Conservation (phyloP, 1,140 invertebrate genomes). For the Monomorium pharaonis region DNA sequence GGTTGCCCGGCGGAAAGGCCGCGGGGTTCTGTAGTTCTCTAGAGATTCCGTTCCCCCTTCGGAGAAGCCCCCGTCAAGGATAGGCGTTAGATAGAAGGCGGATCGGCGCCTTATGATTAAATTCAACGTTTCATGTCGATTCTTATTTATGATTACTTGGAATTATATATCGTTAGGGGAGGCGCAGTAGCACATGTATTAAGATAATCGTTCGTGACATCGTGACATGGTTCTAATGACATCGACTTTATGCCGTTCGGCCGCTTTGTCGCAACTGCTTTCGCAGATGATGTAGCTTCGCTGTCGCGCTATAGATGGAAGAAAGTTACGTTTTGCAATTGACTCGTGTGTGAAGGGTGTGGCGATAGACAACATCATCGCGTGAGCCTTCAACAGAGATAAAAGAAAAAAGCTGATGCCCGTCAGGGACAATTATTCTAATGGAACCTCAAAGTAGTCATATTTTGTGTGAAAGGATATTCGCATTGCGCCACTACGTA, state of each 20-base stretch:
- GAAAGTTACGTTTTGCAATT: conserved; percentile 41
- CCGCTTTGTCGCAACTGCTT: background rate
- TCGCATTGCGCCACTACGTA: background rate
- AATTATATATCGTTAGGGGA: background rate
- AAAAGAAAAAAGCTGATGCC: conserved; percentile 29
- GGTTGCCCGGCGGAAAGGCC: background rate
- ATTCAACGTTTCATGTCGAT: background rate
- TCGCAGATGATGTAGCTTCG: conserved; percentile 7
- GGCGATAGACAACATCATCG: conserved; percentile 13
- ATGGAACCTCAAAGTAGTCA: background rate
- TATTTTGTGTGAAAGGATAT: conserved; percentile 9
- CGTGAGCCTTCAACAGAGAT: background rate
- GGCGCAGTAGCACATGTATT: background rate
- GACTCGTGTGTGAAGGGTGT: conserved; percentile 8
- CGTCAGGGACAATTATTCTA: conserved; percentile 37
- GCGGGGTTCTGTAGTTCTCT: background rate
- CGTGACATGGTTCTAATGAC: background rate
- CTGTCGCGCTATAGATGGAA: background rate
- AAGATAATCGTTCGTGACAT: background rate
- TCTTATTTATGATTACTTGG: background rate
- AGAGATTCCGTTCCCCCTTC: background rate
- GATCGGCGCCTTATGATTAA: background rate
- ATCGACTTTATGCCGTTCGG: background rate
- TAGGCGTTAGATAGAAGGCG: background rate
- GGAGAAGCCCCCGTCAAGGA: conserved; percentile 23